phyloP scores from a whole-genome alignment of 1,140 invertebrate genomes.

The Lepidotrigona ventralis region DNA sequence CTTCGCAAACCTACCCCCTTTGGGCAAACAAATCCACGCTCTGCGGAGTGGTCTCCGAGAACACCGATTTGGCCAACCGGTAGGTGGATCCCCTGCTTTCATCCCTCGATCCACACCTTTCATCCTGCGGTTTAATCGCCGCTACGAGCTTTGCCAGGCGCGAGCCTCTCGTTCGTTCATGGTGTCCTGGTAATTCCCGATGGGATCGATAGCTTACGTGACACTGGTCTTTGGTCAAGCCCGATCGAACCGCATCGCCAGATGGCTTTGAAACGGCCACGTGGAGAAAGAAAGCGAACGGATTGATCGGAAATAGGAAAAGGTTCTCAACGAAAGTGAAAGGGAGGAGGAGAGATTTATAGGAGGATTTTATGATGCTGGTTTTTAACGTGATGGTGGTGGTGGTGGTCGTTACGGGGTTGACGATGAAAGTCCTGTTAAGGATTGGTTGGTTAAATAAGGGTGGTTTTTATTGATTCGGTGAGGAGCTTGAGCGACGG shows the following conservation, averaged over 20 bases:
- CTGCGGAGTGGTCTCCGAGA: too few species aligned
- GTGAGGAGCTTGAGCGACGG: too few species aligned
- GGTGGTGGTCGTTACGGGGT: background rate
- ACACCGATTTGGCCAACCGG: too few species aligned
- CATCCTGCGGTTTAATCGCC: background rate
- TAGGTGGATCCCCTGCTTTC: background rate
- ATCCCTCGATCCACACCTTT: constrained; percentile 1
- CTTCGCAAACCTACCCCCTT: background rate
- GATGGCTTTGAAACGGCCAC: background rate
- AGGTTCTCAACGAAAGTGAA: constrained; percentile 3
- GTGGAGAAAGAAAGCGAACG: background rate
- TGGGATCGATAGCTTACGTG: constrained; percentile 79
- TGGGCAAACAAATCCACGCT: background rate
- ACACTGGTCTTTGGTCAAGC: constrained; percentile 52
- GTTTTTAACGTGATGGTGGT: background rate
- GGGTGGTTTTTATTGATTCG: background rate
- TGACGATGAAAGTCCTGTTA: too few species aligned
- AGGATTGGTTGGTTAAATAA: background rate
- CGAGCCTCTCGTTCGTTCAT: constrained; percentile 51
- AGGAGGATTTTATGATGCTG: background rate
- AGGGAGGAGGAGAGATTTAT: background rate
- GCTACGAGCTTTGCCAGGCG: background rate
- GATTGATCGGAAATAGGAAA: constrained; percentile 61
- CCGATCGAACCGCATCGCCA: background rate
- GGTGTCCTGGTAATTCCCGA: constrained; percentile 76